Base-by-base conservation (phyloP, 1,140 invertebrate species). In the Galendromus occidentalis region DNA sequence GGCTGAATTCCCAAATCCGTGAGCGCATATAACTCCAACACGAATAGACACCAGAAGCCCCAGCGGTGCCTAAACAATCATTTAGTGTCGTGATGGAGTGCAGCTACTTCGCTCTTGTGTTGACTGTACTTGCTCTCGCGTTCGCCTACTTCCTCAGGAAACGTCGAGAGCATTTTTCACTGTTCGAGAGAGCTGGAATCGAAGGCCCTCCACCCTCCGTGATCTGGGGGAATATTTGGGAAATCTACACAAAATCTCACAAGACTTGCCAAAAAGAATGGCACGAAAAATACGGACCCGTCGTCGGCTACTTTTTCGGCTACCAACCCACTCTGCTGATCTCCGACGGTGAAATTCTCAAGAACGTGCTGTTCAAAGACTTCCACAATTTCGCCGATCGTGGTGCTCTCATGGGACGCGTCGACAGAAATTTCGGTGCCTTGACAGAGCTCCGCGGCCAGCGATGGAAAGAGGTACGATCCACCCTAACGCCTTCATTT, bases 391-490 rank as follows among this genome's bases (percentile, higher is more conserved):
- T 59, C 51, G 33, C 20, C 25, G 51, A 59, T 22, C 51, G 51
- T 5, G 33, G 33, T 9, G 9, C 4, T 9, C 9, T 39, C 4
- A 39, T 39, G 33, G 33, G 33, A 39, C 4, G 33, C 4, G 4
- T 9, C 4, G 9, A 39, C 33, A 39, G 33, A 9, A 9, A 39
- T 4, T 39, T 39, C 33, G 33, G 33, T 9, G 72, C 75, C 0
- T 14, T 77, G 6, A 1, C 69, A 1, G 73, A 70, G 5, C 51
- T 77, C 1, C 68, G 70, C 20, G 76, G 73, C 64, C 69, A 72
- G 14, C 66, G 74, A 14, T 82, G 80, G 80, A 79, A 80, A 67
- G 73, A 79, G 20, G 75, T 80, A 6, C 68, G 80, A 7, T 71
- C 70, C 2, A 72, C 78, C 18, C 71, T 80, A 25, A 78, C 78